A percentile compares a stretch with the other conserved stretches of the same genome.
Evolutionary conservation across 2,797 vertebrate genomes (phyloP).

Genomic region (Halcyon leucocephala): DNA sequence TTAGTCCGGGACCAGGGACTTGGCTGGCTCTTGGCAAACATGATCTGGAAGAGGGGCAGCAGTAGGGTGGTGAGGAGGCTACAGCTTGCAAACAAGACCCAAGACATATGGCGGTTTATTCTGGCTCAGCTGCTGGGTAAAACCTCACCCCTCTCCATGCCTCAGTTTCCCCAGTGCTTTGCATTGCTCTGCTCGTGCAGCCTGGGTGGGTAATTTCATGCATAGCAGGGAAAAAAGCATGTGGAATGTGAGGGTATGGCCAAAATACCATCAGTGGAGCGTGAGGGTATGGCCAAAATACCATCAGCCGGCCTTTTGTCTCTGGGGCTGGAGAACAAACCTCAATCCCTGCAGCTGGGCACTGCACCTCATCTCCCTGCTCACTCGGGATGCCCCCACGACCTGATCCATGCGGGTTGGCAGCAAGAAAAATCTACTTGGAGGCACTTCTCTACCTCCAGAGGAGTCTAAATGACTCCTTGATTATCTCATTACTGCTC

Average conservation of each 20-base stretch:
- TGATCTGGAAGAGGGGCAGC: neutral
- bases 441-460: neutral
- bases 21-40: neutral
- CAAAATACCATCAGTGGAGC: no score
- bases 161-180: neutral
- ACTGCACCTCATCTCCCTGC: neutral
- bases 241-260: neutral
- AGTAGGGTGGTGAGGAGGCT: neutral
- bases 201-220: neutral
- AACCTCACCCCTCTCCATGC: rapidly evolving
- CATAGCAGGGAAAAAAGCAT: rapidly evolving
- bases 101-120: neutral
- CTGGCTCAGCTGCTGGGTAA: rapidly evolving
- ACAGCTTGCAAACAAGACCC: neutral
- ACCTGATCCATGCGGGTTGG: rapidly evolving
- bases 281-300: neutral
- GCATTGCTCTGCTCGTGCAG: neutral
- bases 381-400: neutral
- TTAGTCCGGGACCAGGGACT: neutral
- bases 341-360: rapidly evolving
- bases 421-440: neutral
- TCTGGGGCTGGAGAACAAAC: neutral
- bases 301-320: neutral
- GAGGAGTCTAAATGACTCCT: neutral
- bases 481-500: neutral